These are phyloP conservation scores for Thymelicus acteon DNA, from an alignment of 2,888 invertebrate species.

Conservation along the genomic window DNA sequence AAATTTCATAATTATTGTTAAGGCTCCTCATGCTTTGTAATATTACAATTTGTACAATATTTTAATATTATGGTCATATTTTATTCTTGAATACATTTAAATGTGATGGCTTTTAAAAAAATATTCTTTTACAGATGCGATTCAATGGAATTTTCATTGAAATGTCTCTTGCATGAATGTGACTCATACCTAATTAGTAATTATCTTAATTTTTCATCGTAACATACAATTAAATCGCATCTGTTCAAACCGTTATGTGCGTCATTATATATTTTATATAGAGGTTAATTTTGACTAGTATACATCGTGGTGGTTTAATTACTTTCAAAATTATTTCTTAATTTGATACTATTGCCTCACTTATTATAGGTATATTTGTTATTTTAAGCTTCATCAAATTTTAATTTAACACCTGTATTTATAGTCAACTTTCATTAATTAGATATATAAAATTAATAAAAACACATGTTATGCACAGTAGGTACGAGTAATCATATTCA, in stretches of 20 bases:
- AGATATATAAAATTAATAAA: neutral
- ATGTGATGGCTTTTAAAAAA: conserved; percentile 14
- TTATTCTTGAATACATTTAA: conserved; percentile 9
- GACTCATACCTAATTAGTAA: too few species aligned
- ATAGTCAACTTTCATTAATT: neutral
- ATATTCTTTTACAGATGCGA: neutral
- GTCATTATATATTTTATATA: neutral
- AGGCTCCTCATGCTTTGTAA: conserved; percentile 23
- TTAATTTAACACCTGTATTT: conserved; percentile 16
- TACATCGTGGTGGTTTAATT: conserved; percentile 6
- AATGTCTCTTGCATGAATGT: too few species aligned
- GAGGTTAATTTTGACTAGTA: conserved; percentile 13
- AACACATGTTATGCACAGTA: neutral
- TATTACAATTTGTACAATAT: conserved; percentile 23
- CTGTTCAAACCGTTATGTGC: neutral
- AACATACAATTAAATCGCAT: conserved; percentile 7
- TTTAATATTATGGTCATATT: conserved; percentile 22
- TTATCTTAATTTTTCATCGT: too few species aligned
- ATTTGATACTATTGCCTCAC: neutral
- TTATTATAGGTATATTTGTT: neutral
- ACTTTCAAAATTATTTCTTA: conserved; percentile 5
- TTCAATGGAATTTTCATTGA: neutral
- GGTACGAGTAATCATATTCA: neutral
- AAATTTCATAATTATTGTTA: conserved; percentile 21
- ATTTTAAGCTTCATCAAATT: neutral